A percentile compares a stretch with the other conserved stretches of the same genome.
Conservation (phyloP, 2,797 vertebrate genomes). For the Sphaeramia orbicularis region DNA sequence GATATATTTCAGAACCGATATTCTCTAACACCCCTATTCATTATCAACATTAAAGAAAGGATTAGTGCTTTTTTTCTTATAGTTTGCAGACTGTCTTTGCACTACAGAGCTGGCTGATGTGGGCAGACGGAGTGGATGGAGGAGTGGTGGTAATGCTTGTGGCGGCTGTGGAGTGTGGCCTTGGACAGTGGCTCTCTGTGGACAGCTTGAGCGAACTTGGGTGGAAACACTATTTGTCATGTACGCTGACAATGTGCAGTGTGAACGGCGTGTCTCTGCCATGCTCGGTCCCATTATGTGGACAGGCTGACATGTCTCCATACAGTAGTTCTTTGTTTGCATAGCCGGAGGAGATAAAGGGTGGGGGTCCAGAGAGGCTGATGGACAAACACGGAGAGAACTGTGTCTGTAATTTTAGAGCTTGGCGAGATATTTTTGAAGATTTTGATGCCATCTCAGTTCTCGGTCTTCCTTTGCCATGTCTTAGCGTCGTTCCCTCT, state of each 20-base stretch:
- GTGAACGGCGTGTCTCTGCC: conserved; percentile 67
- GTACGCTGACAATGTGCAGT: conserved; percentile 56
- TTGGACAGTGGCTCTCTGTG: conserved; percentile 50
- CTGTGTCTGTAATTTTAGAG: conserved; percentile 27
- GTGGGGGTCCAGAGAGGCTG: conserved; percentile 5
- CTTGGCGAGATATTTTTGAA: background rate
- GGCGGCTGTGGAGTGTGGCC: background rate
- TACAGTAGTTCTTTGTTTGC: conserved; percentile 71
- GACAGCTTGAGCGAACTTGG: conserved; percentile 29
- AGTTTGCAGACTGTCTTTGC: no score
- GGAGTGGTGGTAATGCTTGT: conserved; percentile 6
- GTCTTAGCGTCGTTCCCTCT: conserved; percentile 11
- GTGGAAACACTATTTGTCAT: conserved; percentile 45
- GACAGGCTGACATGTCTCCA: conserved; percentile 53
- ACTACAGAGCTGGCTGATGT: conserved; percentile 9
- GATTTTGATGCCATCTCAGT: background rate
- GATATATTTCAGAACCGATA: no score
- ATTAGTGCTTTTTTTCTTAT: no score
- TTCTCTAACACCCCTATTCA: no score
- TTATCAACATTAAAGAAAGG: no score
- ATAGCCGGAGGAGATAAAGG: conserved; percentile 22
- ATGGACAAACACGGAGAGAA: conserved; percentile 23
- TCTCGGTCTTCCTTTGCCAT: background rate
- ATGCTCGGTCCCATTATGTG: conserved; percentile 60
- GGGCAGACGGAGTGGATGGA: conserved; percentile 7